A percentile compares a stretch with the other conserved stretches of the same genome.
Conservation (phyloP, 2,888 invertebrate species). For the Ceratothoa steindachneri region DNA sequence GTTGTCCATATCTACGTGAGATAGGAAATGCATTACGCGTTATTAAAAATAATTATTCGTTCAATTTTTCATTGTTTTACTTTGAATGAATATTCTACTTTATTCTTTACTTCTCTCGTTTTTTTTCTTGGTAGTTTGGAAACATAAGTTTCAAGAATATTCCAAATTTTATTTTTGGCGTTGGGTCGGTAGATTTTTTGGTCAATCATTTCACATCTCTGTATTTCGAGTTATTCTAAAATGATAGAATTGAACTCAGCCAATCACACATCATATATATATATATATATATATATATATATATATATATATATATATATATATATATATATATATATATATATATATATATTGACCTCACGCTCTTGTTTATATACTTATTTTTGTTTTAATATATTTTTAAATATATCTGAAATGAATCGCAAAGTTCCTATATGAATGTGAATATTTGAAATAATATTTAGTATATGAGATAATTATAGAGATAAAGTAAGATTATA, state of each 20-base stretch:
- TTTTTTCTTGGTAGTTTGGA: constrained; percentile 32
- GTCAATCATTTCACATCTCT: neutral
- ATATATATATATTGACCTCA: no score
- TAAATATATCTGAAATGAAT: constrained; percentile 45
- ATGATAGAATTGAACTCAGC: neutral
- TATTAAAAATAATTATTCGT: neutral
- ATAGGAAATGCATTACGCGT: neutral
- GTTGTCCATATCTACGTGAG: neutral
- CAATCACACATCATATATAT: no score
- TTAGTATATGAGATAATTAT: constrained; percentile 43
- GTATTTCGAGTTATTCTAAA: neutral
- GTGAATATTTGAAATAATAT: constrained; percentile 46
- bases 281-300: no score
- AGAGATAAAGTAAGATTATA: constrained; percentile 22
- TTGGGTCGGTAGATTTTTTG: neutral
- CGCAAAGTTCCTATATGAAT: constrained; percentile 47
- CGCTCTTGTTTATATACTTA: neutral
- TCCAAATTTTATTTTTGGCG: neutral
- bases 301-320: no score
- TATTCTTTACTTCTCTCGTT: constrained; percentile 28
- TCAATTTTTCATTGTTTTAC: neutral
- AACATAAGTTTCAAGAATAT: constrained; percentile 7
- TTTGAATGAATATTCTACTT: neutral
- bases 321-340: no score
- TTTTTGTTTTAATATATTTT: constrained; percentile 16